Evolutionary conservation across 1,140 invertebrate genomes (phyloP).

Genomic region (Pteromalus puparum): DNA sequence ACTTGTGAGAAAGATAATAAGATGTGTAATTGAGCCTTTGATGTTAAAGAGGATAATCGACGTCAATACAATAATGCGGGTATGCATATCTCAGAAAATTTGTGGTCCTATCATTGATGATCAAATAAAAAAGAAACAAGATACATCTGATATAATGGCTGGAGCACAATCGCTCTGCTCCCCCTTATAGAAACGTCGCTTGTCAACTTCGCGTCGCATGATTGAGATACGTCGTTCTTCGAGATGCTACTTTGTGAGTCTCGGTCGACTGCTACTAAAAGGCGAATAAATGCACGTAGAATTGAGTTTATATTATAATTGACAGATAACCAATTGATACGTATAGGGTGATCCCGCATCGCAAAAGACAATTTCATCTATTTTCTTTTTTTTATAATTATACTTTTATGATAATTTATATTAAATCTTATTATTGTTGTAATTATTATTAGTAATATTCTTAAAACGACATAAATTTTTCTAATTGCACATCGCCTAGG

Average conservation of each 20-base stretch:
- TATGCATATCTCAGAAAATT: constrained; percentile 12
- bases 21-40: background rate
- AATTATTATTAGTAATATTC: background rate
- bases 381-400: background rate
- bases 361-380: constrained; percentile 67
- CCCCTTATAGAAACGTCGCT: constrained; percentile 10
- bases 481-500: constrained; percentile 71
- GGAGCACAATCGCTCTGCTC: background rate
- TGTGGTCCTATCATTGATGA: background rate
- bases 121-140: too few species aligned
- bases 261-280: constrained; percentile 59
- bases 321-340: constrained; percentile 74
- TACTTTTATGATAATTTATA: constrained; percentile 17
- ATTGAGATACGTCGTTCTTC: constrained; percentile 24
- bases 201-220: constrained; percentile 31
- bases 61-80: background rate
- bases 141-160: background rate
- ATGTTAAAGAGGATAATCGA: background rate
- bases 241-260: constrained; percentile 43
- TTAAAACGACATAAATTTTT: constrained; percentile 71
- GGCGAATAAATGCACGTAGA: constrained; percentile 68
- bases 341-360: constrained; percentile 66
- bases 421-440: constrained; percentile 22
- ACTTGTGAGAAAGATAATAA: background rate
- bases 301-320: constrained; percentile 71